These are phyloP conservation scores for Neolamprologus brichardi DNA, from an alignment of 2,113 vertebrate genomes.

Conservation along the genomic window DNA sequence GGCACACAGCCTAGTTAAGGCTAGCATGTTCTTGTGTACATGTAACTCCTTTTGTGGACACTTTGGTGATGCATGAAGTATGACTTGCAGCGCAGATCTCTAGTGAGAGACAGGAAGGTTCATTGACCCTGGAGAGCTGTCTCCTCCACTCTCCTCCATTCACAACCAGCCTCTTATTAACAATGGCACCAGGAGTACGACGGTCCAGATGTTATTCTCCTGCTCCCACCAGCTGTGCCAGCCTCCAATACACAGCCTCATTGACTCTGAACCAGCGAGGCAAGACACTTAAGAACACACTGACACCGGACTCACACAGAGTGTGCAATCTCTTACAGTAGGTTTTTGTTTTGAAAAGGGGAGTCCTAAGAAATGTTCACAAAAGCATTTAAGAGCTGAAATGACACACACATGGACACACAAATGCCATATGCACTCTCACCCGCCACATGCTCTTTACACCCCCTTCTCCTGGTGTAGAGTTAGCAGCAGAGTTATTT, in stretches of 20 bases:
- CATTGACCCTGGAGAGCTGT: conserved; percentile 61
- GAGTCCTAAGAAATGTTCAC: not conserved
- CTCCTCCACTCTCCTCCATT: conserved; percentile 57
- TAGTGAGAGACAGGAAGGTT: conserved; percentile 43
- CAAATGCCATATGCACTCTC: not conserved
- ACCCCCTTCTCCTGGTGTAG: conserved; percentile 14
- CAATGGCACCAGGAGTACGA: conserved; percentile 56
- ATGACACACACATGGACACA: not conserved
- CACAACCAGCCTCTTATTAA: conserved; percentile 58
- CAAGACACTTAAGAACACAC: conserved; percentile 44
- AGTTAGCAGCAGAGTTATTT: conserved; percentile 47
- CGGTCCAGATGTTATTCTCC: conserved; percentile 62
- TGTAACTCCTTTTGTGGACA: not conserved
- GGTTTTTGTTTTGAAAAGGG: not conserved
- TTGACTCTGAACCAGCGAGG: conserved; percentile 43
- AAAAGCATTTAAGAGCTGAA: not conserved
- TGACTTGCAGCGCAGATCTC: conserved; percentile 1
- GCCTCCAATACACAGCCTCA: conserved; percentile 63
- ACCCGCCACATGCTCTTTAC: conserved; percentile 15
- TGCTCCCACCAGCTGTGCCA: conserved; percentile 65
- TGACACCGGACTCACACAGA: conserved; percentile 11
- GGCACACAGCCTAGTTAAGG: not conserved
- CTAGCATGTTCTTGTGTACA: not conserved
- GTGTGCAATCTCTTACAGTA: not conserved
- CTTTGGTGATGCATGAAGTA: not conserved